phyloP scores from a whole-genome alignment of 2,113 vertebrate genomes.

The Carassius carassius region DNA sequence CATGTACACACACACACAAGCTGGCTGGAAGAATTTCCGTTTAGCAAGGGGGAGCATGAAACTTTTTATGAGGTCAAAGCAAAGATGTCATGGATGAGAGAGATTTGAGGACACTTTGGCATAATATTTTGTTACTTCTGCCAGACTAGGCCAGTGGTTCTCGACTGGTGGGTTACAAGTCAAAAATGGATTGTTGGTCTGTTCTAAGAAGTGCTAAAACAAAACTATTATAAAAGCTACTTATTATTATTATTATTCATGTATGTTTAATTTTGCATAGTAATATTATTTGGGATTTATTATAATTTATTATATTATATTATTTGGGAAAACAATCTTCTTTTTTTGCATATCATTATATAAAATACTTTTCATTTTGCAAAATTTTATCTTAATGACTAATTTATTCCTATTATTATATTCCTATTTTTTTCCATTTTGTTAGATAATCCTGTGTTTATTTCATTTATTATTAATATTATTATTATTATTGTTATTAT shows the following conservation, averaged over 20 bases:
- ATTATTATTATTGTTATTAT: neutral
- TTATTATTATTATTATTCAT: neutral
- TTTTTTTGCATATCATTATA: neutral
- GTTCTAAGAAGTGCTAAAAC: neutral
- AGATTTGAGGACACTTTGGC: constrained; percentile 38
- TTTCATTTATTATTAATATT: neutral
- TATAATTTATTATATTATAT: too few relatives aligned
- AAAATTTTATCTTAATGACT: too few relatives aligned
- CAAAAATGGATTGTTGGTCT: neutral
- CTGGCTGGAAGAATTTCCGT: constrained; percentile 67
- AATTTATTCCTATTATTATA: too few relatives aligned
- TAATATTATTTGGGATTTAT: too few relatives aligned
- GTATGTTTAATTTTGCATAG: neutral
- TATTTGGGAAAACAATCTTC: too few relatives aligned
- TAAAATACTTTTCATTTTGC: too few relatives aligned
- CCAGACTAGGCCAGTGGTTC: neutral
- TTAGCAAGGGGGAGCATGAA: constrained; percentile 70
- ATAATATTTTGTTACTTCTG: neutral
- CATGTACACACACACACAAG: constrained; percentile 57
- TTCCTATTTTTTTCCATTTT: too few relatives aligned
- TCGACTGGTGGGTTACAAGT: neutral
- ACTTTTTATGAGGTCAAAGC: constrained; percentile 74
- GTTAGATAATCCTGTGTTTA: too few relatives aligned
- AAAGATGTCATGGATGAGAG: constrained; percentile 57
- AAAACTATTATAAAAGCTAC: neutral